phyloP scores from a whole-genome alignment of 2,888 invertebrate genomes.

The Melipona bicolor region DNA sequence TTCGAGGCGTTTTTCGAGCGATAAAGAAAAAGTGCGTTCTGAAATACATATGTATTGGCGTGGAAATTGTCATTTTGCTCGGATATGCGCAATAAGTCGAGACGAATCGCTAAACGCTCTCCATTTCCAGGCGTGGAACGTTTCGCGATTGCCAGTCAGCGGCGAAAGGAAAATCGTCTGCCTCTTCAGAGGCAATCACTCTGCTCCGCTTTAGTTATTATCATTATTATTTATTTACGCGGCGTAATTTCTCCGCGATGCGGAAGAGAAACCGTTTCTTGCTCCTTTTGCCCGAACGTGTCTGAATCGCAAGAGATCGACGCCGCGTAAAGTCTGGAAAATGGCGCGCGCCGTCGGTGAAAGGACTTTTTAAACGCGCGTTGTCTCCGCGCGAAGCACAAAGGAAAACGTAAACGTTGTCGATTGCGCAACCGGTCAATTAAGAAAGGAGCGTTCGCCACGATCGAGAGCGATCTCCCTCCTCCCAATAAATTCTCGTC shows the following conservation, averaged over 20 bases:
- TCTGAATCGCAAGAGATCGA: background rate
- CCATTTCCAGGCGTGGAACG: background rate
- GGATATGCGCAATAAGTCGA: slow-evolving; percentile 9
- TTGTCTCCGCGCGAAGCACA: background rate
- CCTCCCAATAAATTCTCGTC: background rate
- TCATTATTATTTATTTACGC: slow-evolving; percentile 35
- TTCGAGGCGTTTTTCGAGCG: background rate
- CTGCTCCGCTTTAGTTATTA: slow-evolving; percentile 38
- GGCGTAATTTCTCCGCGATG: slow-evolving; percentile 18
- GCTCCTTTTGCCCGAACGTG: background rate
- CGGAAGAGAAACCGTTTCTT: slow-evolving; percentile 22
- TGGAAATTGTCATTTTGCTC: background rate
- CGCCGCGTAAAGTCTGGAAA: background rate
- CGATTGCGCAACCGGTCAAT: background rate
- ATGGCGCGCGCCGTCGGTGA: background rate
- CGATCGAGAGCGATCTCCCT: background rate
- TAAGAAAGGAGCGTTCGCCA: background rate
- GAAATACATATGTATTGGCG: background rate
- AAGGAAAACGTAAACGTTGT: background rate
- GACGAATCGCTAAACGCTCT: slow-evolving; percentile 3
- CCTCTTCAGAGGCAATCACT: too few species aligned
- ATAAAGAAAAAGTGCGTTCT: background rate
- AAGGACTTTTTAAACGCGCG: background rate
- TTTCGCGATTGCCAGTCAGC: background rate
- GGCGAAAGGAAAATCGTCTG: slow-evolving; percentile 14